Base-by-base conservation (phyloP, 92 coral and sea anemone genomes). In the Zoanthus solanderi region DNA sequence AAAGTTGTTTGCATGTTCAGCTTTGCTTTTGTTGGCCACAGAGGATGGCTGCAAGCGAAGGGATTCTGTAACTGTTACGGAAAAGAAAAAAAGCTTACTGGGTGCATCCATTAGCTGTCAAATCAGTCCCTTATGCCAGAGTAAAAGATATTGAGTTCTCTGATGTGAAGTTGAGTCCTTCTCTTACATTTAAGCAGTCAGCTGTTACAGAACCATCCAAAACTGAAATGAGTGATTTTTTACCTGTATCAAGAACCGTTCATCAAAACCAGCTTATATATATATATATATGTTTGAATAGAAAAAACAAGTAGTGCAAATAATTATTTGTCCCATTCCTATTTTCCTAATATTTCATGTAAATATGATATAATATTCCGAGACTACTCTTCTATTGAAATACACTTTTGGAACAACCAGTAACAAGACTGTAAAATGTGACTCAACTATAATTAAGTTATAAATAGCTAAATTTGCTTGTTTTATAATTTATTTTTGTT, bases 101-200 rank as follows among this genome's bases (percentile, higher is more conserved):
- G 7, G 23, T 60, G 68, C 92, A 84, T 9, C 92, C 90, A 37
- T 52, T 92, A 34, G 87, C 90, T 7, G 92, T 89, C 2, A 92
- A 92, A 37, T 46, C 84, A 60, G 92, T 89, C 7, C 90, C 94
- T 23, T 92, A 84, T 92, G 28, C 89, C 42, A 75, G 84, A 56
- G 88, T 91, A 45, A 81, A 68, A 17, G 87, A 91, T 32, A 92
- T 89, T 11, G 14, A 57, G 32, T 89, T 89, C 42, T 69, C 81
- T 28, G 89, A 92, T 71, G 67, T 50, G 29, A 75, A 56, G 2
- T 52, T 53, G 9, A 29, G 60, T 18, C 42, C 75, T 15, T 8
- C 83, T 44, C 54, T 90, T 78, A 74, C 74, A 78, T 53, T 50
- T 34, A 85, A 79, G 44, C 48, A 28, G 29, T 74, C 73, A 48